These are phyloP conservation scores for Tinea pellionella DNA, from an alignment of 2,888 invertebrate species.

Conservation along the genomic window DNA sequence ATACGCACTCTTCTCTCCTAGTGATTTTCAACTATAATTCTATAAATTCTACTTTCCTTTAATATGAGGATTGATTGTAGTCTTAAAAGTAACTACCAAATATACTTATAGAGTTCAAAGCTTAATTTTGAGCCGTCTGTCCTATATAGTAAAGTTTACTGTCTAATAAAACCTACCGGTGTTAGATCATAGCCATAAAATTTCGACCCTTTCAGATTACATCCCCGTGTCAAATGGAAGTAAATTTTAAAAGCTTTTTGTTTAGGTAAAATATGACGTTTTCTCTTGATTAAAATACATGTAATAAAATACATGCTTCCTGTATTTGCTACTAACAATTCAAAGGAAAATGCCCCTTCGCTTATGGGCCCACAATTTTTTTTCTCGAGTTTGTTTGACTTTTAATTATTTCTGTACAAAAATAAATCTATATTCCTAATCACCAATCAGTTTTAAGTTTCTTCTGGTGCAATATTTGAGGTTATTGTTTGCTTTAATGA, in stretches of 20 bases:
- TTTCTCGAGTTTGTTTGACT: no score
- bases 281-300: neutral
- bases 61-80: no score
- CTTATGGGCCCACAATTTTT: no score
- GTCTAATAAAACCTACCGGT: neutral
- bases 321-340: conserved; percentile 20
- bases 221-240: neutral
- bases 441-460: no score
- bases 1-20: no score
- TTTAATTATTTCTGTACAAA: no score
- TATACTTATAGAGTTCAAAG: neutral
- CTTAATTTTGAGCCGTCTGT: neutral
- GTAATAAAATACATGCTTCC: conserved; percentile 14
- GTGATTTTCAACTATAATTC: no score
- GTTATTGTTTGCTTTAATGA: no score
- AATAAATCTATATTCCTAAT: no score
- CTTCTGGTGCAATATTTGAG: no score
- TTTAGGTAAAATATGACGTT: conserved; percentile 15
- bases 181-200: neutral
- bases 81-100: neutral
- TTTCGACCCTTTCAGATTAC: conserved; percentile 7
- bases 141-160: neutral
- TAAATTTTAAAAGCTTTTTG: conserved; percentile 16
- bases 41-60: no score
- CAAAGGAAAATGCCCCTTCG: no score